Evolutionary conservation across 2,113 vertebrate species (phyloP), one percentile per base, ranked within the genome.

Genomic region (Oxyruncus cristatus): DNA sequence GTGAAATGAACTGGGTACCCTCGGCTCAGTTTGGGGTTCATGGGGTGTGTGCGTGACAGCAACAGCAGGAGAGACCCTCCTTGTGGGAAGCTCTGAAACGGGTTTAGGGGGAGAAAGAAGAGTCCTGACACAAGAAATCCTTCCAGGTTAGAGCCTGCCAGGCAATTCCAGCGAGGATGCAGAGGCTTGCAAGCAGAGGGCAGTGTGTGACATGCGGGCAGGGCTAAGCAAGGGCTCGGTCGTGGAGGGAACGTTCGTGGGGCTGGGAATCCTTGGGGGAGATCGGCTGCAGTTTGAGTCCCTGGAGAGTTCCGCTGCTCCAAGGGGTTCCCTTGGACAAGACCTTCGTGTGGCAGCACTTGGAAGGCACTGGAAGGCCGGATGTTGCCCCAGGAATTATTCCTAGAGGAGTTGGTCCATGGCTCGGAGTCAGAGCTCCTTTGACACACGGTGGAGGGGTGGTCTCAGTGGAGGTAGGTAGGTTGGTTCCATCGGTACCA

Each of bases 401-500:
- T 92, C 93, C 89, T 80, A 46, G 73, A 92, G 92, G 70, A 77
- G 88, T 6, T 52, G 88, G 92, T 97, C 92, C 92, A 61, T 72
- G 86, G 65, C 61, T 35, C 71, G 95, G 84, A 89, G 89, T 63
- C 56, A n/a, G 53, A 78, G 81, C 91, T 95, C 74, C 92, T 83
- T 87, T 62, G 44, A 71, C 59, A 44, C 32, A 3, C 2, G 63
- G 44, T 42, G 46, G 73, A 73, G 79, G 39, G 89, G 61, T 59
- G 37, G 76, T 82, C 93, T 98, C 97, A 98, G 91, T 98, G 98
- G 95, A 98, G 98, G 97, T 98, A 98, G 93, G 98, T 98, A 80
- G 98, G 97, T 78, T 98, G 97, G 87, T 98, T 98, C 98, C 98
- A 98, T 97, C 98, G 97, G 92, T 98, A 98, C 98, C 98, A 98